phyloP scores from a whole-genome alignment of 2,888 invertebrate species.

The Boloria selene region DNA sequence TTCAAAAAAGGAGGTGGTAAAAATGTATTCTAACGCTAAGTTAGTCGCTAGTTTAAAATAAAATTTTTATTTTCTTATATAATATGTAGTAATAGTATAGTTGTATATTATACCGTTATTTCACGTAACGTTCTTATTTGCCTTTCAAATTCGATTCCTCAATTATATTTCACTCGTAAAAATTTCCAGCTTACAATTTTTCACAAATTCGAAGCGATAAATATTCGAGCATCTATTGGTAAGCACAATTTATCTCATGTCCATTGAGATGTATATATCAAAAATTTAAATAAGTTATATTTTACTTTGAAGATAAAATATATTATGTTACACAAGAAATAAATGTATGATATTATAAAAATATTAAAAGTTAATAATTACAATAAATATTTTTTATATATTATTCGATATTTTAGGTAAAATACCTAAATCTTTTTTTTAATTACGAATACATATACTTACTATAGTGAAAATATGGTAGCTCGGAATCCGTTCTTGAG shows the following conservation, averaged over 20 bases:
- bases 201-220: constrained; percentile 49
- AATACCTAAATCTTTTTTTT: too few species aligned
- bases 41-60: too few species aligned
- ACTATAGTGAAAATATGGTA: too few species aligned
- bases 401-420: too few species aligned
- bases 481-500: too few species aligned
- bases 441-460: too few species aligned
- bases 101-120: constrained; percentile 5
- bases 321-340: neutral
- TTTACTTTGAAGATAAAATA: constrained; percentile 22
- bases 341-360: neutral
- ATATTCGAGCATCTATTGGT: constrained; percentile 42
- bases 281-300: constrained; percentile 21
- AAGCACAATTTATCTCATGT: constrained; percentile 31
- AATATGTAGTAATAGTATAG: neutral
- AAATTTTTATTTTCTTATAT: neutral
- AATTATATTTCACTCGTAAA: constrained; percentile 45
- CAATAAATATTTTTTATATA: too few species aligned
- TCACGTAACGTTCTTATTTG: constrained; percentile 27
- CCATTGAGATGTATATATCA: constrained; percentile 24
- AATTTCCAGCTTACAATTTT: constrained; percentile 47
- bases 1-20: too few species aligned
- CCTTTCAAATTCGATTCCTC: constrained; percentile 43
- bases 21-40: too few species aligned
- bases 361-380: neutral